Percentiles rank a stretch among this genome's conserved stretches.
Evolutionary conservation across 2,113 vertebrate species (phyloP).

Genomic region (Fulica atra): DNA sequence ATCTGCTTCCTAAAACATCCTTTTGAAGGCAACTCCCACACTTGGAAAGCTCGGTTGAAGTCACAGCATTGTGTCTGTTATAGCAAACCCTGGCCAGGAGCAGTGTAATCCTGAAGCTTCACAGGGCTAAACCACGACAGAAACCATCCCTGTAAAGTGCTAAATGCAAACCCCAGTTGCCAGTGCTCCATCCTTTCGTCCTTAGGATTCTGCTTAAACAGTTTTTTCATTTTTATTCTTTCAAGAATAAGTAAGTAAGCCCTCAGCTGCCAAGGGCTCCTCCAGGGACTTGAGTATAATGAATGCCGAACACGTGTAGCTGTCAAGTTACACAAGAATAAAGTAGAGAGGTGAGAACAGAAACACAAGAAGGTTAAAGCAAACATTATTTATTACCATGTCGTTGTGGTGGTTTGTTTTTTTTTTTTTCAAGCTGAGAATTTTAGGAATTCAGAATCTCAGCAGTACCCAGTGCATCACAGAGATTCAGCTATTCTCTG

Average conservation of each 20-base stretch:
- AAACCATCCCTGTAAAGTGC: background rate
- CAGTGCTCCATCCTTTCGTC: background rate
- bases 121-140: background rate
- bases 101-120: background rate
- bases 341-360: slow-evolving; percentile 17
- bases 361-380: slow-evolving; percentile 40
- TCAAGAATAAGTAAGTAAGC: slow-evolving; percentile 36
- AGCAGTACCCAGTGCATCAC: background rate
- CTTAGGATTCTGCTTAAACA: background rate
- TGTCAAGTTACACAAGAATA: slow-evolving; percentile 48
- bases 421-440: background rate
- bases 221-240: slow-evolving; percentile 21
- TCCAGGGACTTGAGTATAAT: slow-evolving; percentile 41
- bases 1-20: background rate
- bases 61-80: fast-evolving
- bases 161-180: background rate
- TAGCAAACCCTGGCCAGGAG: background rate
- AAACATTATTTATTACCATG: slow-evolving; percentile 24
- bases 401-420: background rate
- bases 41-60: background rate
- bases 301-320: slow-evolving; percentile 57
- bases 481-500: background rate
- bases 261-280: slow-evolving; percentile 39
- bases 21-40: background rate
- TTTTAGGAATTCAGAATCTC: background rate